These are phyloP conservation scores for Zoroaster sp. DNA, from an alignment of 53 echinoderm and acorn worm species.

Conservation along the genomic window DNA sequence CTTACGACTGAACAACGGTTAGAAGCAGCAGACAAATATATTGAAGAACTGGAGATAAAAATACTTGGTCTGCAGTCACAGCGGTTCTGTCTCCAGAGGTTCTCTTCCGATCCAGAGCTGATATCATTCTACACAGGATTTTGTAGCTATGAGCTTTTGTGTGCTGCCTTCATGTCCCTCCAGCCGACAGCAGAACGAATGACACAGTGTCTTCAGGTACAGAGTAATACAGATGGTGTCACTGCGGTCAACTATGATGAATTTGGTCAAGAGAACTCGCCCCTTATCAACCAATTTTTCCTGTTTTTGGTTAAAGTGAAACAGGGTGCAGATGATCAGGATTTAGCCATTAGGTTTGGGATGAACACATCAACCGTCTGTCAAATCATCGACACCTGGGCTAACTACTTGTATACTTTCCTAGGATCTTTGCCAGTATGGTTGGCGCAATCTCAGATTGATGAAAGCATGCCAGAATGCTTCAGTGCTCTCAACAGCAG, in stretches of 20 bases:
- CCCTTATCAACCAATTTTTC: conserved; percentile 25
- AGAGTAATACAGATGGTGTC: neutral
- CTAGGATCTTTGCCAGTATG: conserved; percentile 6
- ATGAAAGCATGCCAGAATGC: neutral
- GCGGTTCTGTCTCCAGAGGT: conserved; percentile 23
- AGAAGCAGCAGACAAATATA: conserved; percentile 3
- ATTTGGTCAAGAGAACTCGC: neutral
- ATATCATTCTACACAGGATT: conserved; percentile 31
- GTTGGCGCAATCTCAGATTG: neutral
- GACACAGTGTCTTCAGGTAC: neutral
- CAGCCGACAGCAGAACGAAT: conserved; percentile 5
- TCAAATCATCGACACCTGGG: neutral
- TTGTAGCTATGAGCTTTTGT: neutral
- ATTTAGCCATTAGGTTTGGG: neutral
- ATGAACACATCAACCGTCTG: neutral
- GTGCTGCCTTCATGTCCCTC: neutral
- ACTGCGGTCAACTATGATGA: neutral
- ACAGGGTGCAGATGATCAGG: neutral
- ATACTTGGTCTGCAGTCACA: neutral
- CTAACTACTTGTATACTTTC: conserved; percentile 2
- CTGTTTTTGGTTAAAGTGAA: conserved; percentile 36
- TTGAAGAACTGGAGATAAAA: neutral
- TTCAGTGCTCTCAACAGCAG: neutral
- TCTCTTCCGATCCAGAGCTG: conserved; percentile 5
- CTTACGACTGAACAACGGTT: neutral